Evolutionary conservation across 2,888 invertebrate species (phyloP), one percentile per base, ranked within the genome.

Genomic region (Macroteleia sp.): DNA sequence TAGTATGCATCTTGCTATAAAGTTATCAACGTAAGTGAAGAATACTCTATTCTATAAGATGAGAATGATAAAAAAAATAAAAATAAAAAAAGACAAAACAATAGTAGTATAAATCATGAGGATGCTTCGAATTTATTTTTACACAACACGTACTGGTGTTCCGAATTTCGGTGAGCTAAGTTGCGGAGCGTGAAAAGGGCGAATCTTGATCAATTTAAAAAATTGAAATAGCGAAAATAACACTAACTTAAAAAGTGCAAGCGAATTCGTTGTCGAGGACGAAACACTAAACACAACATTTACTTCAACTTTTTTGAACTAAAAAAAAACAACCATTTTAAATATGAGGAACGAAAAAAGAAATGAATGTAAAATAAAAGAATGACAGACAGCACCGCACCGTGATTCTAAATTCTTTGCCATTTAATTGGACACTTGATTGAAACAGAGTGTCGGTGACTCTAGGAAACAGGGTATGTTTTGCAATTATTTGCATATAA

Each of bases 381-480:
- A 52, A 54, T 34, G 10, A 25, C n/a, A 86, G 50, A 59, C 84
- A 82, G 79, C 82, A 83, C 84, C 82, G 86, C 84, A 83, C 85
- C 84, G 85, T 82, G 52, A 82, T 82, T 80, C 80, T 80, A 82
- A 83, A 84, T 85, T 83, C 77, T 42, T 75, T 83, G 83, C 82
- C 83, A 86, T 85, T 84, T 79, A 86, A 87, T 87, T 86, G 86
- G 86, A 83, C 66, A 59, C 80, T 84, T 62, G 73, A 81, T 88
- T 87, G 86, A 84, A 83, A 83, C 86, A 84, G 80, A 80, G 79
- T 81, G 85, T 86, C 85, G 84, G 95, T 95, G 95, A 95, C 95
- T 95, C 94, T 96, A 96, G 96, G 96, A 96, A 96, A 96, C 96
- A 96, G 96, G 96, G 96, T 96, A 96, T 95, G 96, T 95, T 96